Conservation (phyloP, 2,888 invertebrate species). For the Cataglyphis rosenhaueri region DNA sequence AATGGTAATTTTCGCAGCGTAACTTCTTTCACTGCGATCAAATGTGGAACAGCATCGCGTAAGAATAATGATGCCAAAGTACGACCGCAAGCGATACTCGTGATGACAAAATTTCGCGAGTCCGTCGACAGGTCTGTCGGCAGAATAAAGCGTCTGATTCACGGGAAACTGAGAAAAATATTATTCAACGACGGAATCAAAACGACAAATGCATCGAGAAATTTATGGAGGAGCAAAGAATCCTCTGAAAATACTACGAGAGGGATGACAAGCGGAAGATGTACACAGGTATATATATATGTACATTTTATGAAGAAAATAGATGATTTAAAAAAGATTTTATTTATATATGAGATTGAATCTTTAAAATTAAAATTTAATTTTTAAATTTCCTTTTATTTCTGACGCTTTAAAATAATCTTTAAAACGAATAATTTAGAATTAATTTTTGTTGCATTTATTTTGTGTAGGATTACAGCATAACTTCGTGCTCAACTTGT, state of each 20-base stretch:
- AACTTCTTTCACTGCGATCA: conserved; percentile 19
- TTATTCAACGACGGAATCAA: conserved; percentile 69
- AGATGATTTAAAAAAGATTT: not conserved
- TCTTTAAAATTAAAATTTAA: not conserved
- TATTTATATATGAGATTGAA: not conserved
- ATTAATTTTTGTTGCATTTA: not conserved
- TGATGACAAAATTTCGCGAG: conserved; percentile 14
- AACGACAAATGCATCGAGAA: conserved; percentile 69
- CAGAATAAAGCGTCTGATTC: conserved; percentile 73
- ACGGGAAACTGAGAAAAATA: conserved; percentile 69
- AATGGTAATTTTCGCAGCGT: not conserved
- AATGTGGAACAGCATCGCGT: not conserved
- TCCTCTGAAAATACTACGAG: conserved; percentile 66
- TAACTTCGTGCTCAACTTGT: conserved; percentile 27
- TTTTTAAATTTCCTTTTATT: not conserved
- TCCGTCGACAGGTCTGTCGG: conserved; percentile 65
- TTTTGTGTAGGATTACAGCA: not conserved
- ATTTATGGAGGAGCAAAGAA: conserved; percentile 61
- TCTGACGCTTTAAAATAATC: not conserved
- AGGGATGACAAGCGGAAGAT: conserved; percentile 56
- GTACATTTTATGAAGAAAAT: not conserved
- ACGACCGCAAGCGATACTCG: conserved; percentile 1
- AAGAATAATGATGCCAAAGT: not conserved
- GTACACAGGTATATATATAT: not conserved
- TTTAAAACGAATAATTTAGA: not conserved